Evolutionary conservation across 1,140 invertebrate genomes (phyloP), one percentile per base, ranked within the genome.

Genomic region (Drosophila baimaii): DNA sequence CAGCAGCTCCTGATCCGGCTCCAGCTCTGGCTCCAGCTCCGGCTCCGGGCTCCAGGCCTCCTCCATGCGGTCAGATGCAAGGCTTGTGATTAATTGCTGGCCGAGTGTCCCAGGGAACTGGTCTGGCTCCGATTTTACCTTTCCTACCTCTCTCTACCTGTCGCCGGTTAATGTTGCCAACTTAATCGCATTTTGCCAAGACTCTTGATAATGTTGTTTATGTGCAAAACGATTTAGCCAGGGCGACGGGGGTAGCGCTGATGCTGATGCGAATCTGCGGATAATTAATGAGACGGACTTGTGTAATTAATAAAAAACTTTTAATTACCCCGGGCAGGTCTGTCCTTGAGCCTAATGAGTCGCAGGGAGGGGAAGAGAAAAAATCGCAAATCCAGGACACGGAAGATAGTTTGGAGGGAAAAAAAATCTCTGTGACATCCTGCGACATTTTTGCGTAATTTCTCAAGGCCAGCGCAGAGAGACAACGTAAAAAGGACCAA

Each of bases 151-250:
- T 25, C 31, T 47, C 8, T 15, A 55, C 65, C 82, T 88, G 77
- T 83, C 77, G 84, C 79, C 79, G 61, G 64, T 88, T 88, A 80
- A 88, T 88, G 84, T 84, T 81, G 81, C 80, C 85, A 89, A 84
- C 80, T 89, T 89, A 89, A 89, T 89, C 84, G 84, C 84, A 70
- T 88, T 83, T 86, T 81, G 71, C 68, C 75, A 81, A 75, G 82
- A 51, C 62, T 57, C 79, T 78, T 89, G 84, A 89, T 89, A 89
- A 89, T 90, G 84, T 89, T 89, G 84, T 89, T 89, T 77, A 80
- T 54, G 68, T 79, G 84, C 84, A 89, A 84, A 89, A 89, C 84
- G 84, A 71, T 89, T 88, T 77, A 31, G 74, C 37, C n/a, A n/a
- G 66, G 23, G 37, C 25, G 46, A 46, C 19, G 39, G 46, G 19